A percentile compares a stretch with the other conserved stretches of the same genome.
Conservation (phyloP, 1,140 invertebrate genomes). For the Drosophila lacteicornis region DNA sequence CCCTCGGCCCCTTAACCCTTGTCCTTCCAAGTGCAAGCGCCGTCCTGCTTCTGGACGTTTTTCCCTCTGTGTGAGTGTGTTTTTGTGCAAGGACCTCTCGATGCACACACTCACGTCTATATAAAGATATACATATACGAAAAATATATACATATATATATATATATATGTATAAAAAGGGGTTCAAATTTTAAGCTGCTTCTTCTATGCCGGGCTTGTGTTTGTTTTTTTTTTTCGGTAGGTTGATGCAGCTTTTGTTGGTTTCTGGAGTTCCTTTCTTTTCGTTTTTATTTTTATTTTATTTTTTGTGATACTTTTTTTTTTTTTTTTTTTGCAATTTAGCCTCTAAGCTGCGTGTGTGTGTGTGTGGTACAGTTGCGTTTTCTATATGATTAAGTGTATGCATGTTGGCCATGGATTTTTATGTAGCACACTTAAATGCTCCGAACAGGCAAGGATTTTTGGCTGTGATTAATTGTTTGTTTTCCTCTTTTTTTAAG, state of each 20-base stretch:
- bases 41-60: conserved; percentile 53
- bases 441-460: conserved; percentile 11
- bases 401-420: conserved; percentile 8
- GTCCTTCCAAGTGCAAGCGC: conserved; percentile 46
- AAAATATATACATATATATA: conserved; percentile 24
- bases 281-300: background rate
- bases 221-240: conserved; percentile 29
- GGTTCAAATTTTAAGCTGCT: conserved; percentile 50
- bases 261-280: conserved; percentile 21
- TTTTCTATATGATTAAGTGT: conserved; percentile 26
- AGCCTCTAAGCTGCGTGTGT: conserved; percentile 33
- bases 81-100: conserved; percentile 45
- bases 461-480: conserved; percentile 5
- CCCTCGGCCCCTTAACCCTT: conserved; percentile 22
- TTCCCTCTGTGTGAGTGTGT: conserved; percentile 25
- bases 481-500: background rate
- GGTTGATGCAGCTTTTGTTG: conserved; percentile 42
- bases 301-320: conserved; percentile 1
- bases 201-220: conserved; percentile 32
- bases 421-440: conserved; percentile 36
- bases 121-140: conserved; percentile 10
- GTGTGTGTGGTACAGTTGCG: conserved; percentile 41
- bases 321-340: conserved; percentile 34
- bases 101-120: conserved; percentile 26
- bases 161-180: conserved; percentile 36